Percentiles rank a stretch among this genome's conserved stretches.
Conservation (phyloP, 2,888 invertebrate genomes). For the Silvanus unidentatus region DNA sequence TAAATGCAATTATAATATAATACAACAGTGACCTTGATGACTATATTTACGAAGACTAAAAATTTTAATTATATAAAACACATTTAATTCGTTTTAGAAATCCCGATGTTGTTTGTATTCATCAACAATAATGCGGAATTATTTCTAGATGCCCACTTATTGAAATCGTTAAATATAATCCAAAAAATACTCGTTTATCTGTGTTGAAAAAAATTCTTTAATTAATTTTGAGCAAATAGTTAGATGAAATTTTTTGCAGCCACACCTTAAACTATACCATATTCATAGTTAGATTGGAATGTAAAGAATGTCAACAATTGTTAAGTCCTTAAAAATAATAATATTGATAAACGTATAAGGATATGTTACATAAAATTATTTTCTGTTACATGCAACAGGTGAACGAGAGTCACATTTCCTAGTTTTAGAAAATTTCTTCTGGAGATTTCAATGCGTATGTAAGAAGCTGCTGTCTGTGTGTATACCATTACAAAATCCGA, state of each 20-base stretch:
- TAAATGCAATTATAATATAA: no score
- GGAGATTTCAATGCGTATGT: no score
- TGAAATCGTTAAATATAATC: neutral
- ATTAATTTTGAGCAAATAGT: neutral
- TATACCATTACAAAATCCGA: neutral
- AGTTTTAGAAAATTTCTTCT: no score
- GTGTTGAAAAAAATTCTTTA: neutral
- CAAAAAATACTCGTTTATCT: neutral
- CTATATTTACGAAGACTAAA: no score
- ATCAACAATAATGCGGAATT: neutral
- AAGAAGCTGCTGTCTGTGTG: neutral
- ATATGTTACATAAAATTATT: constrained; percentile 13
- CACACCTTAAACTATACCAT: constrained; percentile 41
- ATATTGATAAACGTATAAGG: no score
- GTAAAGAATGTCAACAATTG: constrained; percentile 40
- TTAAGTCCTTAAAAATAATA: constrained; percentile 1
- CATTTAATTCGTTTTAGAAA: no score
- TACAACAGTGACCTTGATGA: no score
- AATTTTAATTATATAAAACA: no score
- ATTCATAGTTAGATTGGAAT: constrained; percentile 33
- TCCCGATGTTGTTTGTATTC: neutral
- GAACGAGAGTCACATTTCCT: no score
- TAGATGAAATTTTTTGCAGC: constrained; percentile 19
- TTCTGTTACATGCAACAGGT: no score
- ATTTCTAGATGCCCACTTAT: constrained; percentile 3